phyloP scores from a whole-genome alignment of 2,113 vertebrate species.

The Corythaixoides concolor region DNA sequence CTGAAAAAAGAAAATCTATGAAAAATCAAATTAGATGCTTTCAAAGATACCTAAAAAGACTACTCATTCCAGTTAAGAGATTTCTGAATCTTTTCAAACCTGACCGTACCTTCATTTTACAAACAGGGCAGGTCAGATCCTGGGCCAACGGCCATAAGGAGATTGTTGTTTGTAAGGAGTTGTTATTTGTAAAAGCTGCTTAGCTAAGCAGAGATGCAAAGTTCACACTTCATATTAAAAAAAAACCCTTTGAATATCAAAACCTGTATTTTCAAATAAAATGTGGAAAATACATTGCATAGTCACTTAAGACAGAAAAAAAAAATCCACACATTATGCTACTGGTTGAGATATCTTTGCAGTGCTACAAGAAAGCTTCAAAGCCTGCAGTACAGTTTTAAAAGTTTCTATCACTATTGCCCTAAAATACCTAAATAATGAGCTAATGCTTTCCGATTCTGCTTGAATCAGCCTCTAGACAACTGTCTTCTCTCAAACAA shows the following conservation, averaged over 20 bases:
- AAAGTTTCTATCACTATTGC: background rate
- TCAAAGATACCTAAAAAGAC: background rate
- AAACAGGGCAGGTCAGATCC: background rate
- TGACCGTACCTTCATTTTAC: background rate
- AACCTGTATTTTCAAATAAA: background rate
- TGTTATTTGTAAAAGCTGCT: background rate
- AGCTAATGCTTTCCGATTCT: background rate
- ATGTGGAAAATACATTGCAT: background rate
- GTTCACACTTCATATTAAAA: background rate
- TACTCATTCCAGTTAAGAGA: background rate
- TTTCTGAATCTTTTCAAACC: background rate
- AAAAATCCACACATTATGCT: rapidly evolving
- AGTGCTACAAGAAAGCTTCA: background rate
- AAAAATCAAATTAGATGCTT: background rate
- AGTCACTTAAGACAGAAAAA: background rate
- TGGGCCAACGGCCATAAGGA: background rate
- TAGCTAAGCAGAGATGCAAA: background rate
- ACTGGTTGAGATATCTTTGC: background rate
- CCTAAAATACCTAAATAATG: background rate
- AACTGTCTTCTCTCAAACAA: background rate
- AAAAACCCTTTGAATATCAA: background rate
- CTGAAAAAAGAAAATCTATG: background rate
- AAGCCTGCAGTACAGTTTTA: background rate
- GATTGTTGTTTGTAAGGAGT: background rate
- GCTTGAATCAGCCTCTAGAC: background rate